phyloP scores from a whole-genome alignment of 2,888 invertebrate genomes.

The Micoletzkya japonica region DNA sequence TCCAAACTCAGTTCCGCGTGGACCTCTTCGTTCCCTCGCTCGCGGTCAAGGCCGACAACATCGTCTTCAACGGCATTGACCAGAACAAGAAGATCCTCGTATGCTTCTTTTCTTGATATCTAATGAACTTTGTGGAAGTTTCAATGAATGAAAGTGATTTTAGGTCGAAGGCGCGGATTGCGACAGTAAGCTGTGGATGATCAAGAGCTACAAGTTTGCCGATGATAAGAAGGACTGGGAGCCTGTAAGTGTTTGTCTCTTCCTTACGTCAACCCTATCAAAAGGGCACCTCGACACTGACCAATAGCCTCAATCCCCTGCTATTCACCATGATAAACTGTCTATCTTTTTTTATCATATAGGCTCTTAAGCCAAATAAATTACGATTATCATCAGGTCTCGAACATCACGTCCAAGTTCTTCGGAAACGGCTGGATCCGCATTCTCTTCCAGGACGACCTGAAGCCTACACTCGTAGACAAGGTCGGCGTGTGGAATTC shows the following conservation, averaged over 20 bases:
- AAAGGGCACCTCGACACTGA: too few species aligned
- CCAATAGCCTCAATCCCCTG: too few species aligned
- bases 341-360: too few species aligned
- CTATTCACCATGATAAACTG: too few species aligned
- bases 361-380: too few species aligned
- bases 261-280: too few species aligned
- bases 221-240: constrained; percentile 10
- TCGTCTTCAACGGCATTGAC: constrained; percentile 10
- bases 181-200: constrained; percentile 1
- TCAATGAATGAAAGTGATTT: neutral
- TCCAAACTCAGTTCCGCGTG: constrained; percentile 17
- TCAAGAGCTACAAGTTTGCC: constrained; percentile 9
- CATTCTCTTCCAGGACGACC: constrained; percentile 20
- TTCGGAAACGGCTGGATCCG: constrained; percentile 19
- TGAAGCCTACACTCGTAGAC: constrained; percentile 2
- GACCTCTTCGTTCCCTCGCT: constrained; percentile 25
- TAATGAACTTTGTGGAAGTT: neutral
- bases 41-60: constrained; percentile 27
- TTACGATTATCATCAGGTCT: too few species aligned
- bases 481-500: constrained; percentile 14
- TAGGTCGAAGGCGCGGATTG: constrained; percentile 24
- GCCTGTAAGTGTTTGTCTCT: neutral
- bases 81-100: constrained; percentile 24
- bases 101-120: neutral
- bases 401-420: constrained; percentile 19